Evolutionary conservation across 2,797 vertebrate genomes (phyloP).

Genomic region (Sus cebifrons): DNA sequence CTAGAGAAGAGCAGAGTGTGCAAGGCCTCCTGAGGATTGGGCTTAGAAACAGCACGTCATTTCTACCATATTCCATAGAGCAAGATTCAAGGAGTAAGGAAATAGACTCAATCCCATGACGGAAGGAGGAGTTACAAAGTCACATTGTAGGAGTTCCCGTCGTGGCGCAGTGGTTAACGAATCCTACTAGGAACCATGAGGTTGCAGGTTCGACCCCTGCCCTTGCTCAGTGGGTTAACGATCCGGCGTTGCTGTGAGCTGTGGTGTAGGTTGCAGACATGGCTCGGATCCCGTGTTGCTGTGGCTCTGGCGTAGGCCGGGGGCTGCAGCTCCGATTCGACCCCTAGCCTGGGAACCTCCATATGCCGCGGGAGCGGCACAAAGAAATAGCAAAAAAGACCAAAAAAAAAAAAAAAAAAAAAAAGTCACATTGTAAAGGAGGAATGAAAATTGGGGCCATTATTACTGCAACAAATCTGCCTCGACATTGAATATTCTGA

Average conservation of each 20-base stretch:
- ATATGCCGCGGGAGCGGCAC: too few relatives aligned
- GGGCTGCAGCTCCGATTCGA: too few relatives aligned
- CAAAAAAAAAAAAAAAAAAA: neutral
- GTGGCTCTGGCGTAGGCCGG: too few relatives aligned
- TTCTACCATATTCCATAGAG: constrained; percentile 20
- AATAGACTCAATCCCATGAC: neutral
- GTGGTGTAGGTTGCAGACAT: too few relatives aligned
- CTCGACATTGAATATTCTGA: constrained; percentile 2
- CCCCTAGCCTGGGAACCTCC: too few relatives aligned
- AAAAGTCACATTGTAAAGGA: constrained; percentile 49
- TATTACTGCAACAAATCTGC: neutral
- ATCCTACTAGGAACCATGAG: too few relatives aligned
- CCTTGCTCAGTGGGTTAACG: too few relatives aligned
- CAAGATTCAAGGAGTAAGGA: neutral
- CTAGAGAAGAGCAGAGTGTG: neutral
- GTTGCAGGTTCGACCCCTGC: too few relatives aligned
- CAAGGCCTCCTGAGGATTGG: constrained; percentile 2
- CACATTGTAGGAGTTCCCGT: neutral
- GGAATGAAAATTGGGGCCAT: neutral
- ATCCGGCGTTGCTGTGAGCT: too few relatives aligned
- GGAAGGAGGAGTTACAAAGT: neutral
- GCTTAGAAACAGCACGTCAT: neutral
- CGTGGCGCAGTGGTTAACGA: too few relatives aligned
- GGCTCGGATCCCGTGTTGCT: too few relatives aligned
- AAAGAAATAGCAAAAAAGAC: too few relatives aligned